Evolutionary conservation across 2,113 vertebrate species (phyloP).

Genomic region (Pterocles orientalis): DNA sequence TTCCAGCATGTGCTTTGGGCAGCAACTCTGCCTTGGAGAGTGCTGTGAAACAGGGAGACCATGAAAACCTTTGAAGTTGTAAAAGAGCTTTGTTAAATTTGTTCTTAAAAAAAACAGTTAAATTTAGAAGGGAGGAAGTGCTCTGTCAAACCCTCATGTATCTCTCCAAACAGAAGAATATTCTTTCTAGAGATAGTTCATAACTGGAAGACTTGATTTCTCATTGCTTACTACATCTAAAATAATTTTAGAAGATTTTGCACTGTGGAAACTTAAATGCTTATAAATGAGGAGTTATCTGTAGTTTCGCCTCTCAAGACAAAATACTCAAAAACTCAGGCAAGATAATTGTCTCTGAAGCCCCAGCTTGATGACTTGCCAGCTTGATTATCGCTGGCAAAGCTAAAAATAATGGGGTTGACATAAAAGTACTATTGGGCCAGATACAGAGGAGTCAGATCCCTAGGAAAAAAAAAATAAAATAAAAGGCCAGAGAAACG

Average conservation of each 20-base stretch:
- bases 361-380: background rate
- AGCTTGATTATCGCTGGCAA: background rate
- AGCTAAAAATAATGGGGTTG: background rate
- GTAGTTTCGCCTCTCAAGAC: background rate
- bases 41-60: background rate
- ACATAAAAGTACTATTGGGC: background rate
- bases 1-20: background rate
- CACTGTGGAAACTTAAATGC: background rate
- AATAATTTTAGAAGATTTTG: background rate
- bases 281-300: background rate
- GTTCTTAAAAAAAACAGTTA: background rate
- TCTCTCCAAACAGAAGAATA: fast-evolving
- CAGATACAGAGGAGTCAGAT: background rate
- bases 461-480: background rate
- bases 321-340: background rate
- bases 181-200: background rate
- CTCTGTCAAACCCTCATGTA: background rate
- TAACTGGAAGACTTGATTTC: background rate
- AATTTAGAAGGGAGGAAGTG: background rate
- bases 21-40: background rate
- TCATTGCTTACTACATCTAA: background rate
- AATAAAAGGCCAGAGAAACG: background rate
- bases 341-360: background rate
- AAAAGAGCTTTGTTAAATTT: background rate
- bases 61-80: background rate